phyloP scores from a whole-genome alignment of 2,113 vertebrate genomes.

The Myodes glareolus region DNA sequence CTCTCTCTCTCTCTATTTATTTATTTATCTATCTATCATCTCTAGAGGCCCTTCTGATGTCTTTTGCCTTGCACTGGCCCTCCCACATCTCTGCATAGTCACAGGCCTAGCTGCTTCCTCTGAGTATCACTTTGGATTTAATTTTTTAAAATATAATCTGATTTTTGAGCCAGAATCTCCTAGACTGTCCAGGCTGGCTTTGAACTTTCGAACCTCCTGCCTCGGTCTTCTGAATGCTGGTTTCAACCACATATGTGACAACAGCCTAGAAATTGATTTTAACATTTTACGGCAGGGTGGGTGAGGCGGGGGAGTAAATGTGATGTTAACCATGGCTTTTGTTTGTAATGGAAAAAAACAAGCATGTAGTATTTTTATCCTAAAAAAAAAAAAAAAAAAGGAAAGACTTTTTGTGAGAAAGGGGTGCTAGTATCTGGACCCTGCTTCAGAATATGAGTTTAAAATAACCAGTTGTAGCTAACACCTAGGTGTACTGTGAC shows the following conservation, averaged over 20 bases:
- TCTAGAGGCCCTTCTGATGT: background rate
- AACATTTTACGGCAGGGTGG: background rate
- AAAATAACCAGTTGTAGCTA: background rate
- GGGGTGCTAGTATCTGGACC: background rate
- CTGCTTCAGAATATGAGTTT: constrained; percentile 3
- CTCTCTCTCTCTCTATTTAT: no score
- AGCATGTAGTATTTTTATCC: background rate
- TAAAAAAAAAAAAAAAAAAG: background rate
- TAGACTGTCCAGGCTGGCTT: background rate
- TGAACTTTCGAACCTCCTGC: background rate
- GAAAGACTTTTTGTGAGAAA: background rate
- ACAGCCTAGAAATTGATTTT: background rate
- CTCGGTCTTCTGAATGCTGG: background rate
- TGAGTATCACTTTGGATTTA: background rate
- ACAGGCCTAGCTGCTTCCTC: background rate
- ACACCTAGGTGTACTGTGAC: background rate
- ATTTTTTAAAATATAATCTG: background rate
- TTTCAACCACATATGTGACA: background rate
- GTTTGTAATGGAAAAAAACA: background rate
- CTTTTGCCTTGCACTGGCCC: background rate
- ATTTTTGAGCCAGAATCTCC: background rate
- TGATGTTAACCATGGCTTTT: background rate
- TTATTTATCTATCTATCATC: no score
- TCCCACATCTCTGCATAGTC: background rate
- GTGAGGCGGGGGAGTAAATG: background rate